These are phyloP conservation scores for Imbricaverruca yamaguchii DNA, from an alignment of 2,888 invertebrate genomes.

Conservation along the genomic window DNA sequence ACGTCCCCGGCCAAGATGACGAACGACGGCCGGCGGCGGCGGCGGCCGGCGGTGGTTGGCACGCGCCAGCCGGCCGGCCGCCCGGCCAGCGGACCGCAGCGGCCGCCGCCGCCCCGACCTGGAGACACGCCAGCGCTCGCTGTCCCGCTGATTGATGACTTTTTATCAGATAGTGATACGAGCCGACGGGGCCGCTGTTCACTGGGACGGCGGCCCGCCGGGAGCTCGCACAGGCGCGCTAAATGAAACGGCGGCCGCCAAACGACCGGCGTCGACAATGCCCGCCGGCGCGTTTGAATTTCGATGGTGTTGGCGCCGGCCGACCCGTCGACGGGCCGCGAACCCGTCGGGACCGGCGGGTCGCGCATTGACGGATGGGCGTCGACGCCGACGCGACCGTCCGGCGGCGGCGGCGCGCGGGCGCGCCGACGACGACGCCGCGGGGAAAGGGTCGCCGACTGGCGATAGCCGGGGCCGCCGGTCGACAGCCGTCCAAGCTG, in stretches of 20 bases:
- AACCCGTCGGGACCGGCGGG: too few species aligned
- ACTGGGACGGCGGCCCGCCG: neutral
- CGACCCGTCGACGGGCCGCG: neutral
- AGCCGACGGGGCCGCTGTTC: too few species aligned
- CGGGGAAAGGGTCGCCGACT: too few species aligned
- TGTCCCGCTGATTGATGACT: conserved; percentile 19
- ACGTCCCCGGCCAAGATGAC: neutral
- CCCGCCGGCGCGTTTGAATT: neutral
- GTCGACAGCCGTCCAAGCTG: neutral
- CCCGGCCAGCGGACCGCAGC: neutral
- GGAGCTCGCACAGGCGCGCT: neutral
- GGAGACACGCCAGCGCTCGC: neutral
- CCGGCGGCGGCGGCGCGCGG: neutral
- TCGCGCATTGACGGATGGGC: neutral
- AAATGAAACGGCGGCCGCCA: neutral
- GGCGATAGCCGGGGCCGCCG: neutral
- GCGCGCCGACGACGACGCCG: neutral
- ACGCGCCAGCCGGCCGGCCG: neutral
- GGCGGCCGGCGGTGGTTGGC: too few species aligned
- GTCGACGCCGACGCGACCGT: neutral
- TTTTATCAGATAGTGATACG: conserved; percentile 21
- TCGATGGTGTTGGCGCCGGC: neutral
- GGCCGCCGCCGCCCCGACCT: neutral
- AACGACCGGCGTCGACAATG: conserved; percentile 1
- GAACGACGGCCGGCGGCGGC: neutral